Evolutionary conservation across 2,797 vertebrate species (phyloP), one percentile per base, ranked within the genome.

Genomic region (Acipenser transmontanus): DNA sequence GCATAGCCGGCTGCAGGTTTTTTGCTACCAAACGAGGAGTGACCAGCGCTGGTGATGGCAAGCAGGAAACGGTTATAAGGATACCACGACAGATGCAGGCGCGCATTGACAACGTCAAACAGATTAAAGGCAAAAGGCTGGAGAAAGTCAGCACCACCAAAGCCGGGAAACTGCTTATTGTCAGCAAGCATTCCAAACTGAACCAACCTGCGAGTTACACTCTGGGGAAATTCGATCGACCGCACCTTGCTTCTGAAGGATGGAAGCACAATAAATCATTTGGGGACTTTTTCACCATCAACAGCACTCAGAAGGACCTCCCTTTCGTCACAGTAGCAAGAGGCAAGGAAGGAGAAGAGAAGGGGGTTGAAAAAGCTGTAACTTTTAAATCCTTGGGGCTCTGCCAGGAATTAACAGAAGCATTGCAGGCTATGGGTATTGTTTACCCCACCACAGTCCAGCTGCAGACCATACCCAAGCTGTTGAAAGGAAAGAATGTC

Each of bases 231-330:
- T 95, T 95, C 77, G 92, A 96, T 61, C 71, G 63, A 65, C 88
- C 91, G 0, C 34, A 50, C 6, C 84, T 98, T 1, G 89, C 86
- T 14, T 94, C 94, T 0, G 88, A 82, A 7, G 95, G 95, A 17
- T 98, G 95, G 96, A 97, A 91, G 70, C 88, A 91, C 50, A 84
- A 78, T 7, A 87, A 87, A 1, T 85, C 95, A 0, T 77, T 73
- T 0, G 89, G 89, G 0, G 95, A 98, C 75, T 84, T 92, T 59
- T 98, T 98, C 71, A 83, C 76, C 49, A 89, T 98, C 66, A 93
- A 94, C 76, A 89, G 83, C 69, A 79, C 69, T 3, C 91, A 79
- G 66, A 70, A 51, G 4, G 70, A 71, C 1, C 81, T 87, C 0
- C 85, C 86, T 0, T 87, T 75, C 67, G 50, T 89, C 2, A 12